Conservation (phyloP, 2,797 vertebrate genomes). For the Gallinago nigripennis region DNA sequence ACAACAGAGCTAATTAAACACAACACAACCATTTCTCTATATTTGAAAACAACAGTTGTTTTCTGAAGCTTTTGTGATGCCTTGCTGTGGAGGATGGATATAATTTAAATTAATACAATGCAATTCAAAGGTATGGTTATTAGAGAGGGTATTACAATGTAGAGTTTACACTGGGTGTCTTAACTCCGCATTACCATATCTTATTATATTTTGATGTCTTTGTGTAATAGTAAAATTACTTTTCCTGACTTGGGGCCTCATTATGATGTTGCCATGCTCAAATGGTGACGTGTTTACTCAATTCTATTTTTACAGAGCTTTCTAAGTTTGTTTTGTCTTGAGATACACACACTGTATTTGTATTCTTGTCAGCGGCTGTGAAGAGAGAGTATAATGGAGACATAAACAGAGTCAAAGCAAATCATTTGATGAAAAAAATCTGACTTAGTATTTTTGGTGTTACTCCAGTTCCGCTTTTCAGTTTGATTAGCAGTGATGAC, state of each 20-base stretch:
- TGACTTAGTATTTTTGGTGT: neutral
- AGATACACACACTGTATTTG: neutral
- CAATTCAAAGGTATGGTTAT: neutral
- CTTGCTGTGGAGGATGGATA: neutral
- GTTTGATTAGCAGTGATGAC: slow-evolving; percentile 34
- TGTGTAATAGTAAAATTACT: neutral
- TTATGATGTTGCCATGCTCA: neutral
- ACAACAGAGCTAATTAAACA: neutral
- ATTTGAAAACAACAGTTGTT: neutral
- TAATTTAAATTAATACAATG: neutral
- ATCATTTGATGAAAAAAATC: neutral
- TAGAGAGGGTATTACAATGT: neutral
- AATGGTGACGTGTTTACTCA: neutral
- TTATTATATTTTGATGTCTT: neutral
- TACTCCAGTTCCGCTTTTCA: neutral
- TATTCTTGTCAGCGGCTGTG: neutral
- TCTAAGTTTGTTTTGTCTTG: neutral
- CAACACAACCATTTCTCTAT: neutral
- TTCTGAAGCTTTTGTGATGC: neutral
- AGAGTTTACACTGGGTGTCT: neutral
- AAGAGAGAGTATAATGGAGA: neutral
- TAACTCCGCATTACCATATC: neutral
- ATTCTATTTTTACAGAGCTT: neutral
- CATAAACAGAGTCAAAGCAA: slow-evolving; percentile 6
- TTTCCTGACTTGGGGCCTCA: neutral